Conservation (phyloP, 2,888 invertebrate genomes). For the Chaetogeoica ovagalla region DNA sequence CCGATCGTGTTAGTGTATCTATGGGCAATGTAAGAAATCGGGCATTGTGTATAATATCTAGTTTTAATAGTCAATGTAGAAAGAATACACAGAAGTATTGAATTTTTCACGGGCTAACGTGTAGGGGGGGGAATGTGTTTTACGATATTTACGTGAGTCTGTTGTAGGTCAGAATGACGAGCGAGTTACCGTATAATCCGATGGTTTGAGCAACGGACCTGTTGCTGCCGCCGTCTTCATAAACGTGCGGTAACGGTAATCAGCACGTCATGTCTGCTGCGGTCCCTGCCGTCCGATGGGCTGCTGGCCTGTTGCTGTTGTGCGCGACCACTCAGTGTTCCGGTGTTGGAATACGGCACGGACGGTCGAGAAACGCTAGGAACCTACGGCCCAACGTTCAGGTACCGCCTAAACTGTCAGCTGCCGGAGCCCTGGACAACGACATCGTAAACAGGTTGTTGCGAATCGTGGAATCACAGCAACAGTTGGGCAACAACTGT, state of each 20-base stretch:
- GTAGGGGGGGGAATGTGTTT: too few relatives aligned
- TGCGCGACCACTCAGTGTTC: not conserved
- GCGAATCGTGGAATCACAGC: constrained; percentile 88
- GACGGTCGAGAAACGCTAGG: constrained; percentile 28
- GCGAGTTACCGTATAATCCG: not conserved
- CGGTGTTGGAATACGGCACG: constrained; percentile 31
- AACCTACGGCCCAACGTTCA: constrained; percentile 7
- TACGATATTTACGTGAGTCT: too few relatives aligned
- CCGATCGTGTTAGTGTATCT: too few relatives aligned
- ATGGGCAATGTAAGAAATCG: too few relatives aligned
- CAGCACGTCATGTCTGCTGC: not conserved
- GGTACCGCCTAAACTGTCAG: not conserved
- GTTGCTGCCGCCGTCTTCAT: not conserved
- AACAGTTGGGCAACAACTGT: constrained; percentile 86
- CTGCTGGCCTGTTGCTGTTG: not conserved
- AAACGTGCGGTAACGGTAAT: not conserved
- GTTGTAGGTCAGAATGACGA: not conserved
- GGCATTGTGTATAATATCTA: too few relatives aligned
- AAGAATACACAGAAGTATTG: too few relatives aligned
- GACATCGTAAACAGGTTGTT: constrained; percentile 89
- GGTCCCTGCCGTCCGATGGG: not conserved
- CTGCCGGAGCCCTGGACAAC: not conserved
- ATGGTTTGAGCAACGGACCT: not conserved
- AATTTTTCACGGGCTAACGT: too few relatives aligned
- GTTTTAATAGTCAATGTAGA: too few relatives aligned